These are phyloP conservation scores for Selene dorsalis DNA, from an alignment of 2,797 vertebrate species.

Conservation along the genomic window DNA sequence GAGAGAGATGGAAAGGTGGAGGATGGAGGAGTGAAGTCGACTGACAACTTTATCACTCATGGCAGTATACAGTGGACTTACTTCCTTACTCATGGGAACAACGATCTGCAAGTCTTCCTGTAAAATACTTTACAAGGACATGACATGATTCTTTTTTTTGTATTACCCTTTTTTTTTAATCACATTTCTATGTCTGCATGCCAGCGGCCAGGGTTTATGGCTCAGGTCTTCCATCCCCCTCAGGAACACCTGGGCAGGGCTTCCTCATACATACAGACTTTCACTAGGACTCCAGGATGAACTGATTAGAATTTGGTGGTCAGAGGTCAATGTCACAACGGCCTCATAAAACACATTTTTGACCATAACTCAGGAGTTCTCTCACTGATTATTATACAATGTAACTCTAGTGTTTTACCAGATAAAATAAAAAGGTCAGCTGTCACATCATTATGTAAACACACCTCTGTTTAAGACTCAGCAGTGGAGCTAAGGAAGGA, in stretches of 20 bases:
- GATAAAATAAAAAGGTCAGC: not conserved
- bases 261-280: not conserved
- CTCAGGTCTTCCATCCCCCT: not conserved
- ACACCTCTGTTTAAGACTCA: too few species aligned
- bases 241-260: not conserved
- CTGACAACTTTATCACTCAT: not conserved
- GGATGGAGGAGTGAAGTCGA: constrained; percentile 45
- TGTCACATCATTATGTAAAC: not conserved
- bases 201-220: too few species aligned
- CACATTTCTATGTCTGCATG: too few species aligned
- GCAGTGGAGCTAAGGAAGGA: not conserved
- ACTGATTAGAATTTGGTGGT: too few species aligned
- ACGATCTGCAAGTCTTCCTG: not conserved
- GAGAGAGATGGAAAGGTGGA: constrained; percentile 76
- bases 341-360: too few species aligned
- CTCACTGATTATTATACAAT: not conserved
- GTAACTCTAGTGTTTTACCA: too few species aligned
- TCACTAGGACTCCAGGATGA: not conserved
- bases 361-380: too few species aligned
- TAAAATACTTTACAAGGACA: not conserved
- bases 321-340: not conserved
- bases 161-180: not conserved
- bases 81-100: not conserved
- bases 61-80: not conserved
- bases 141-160: not conserved